Conservation (phyloP, 2,113 vertebrate species). For the Chitala chitala region DNA sequence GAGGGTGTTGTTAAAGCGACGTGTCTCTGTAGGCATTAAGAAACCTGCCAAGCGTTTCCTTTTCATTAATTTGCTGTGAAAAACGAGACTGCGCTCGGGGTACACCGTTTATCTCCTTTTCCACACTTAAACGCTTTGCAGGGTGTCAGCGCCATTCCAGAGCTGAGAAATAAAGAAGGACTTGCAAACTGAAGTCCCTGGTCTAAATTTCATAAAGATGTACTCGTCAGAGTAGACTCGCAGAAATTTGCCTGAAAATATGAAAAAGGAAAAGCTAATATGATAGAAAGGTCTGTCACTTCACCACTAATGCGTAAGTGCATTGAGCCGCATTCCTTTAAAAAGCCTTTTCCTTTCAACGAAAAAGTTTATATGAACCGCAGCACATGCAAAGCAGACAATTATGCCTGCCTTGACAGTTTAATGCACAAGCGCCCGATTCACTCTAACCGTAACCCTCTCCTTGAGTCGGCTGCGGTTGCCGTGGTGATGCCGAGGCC, state of each 20-base stretch:
- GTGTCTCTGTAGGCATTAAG: background rate
- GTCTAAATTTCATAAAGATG: background rate
- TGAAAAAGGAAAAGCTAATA: background rate
- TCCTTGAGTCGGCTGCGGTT: background rate
- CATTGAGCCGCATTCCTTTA: background rate
- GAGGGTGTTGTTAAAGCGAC: background rate
- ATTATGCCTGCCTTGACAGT: background rate
- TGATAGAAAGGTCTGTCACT: background rate
- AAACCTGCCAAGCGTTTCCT: background rate
- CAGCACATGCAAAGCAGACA: background rate
- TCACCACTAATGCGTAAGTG: background rate
- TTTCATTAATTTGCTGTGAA: slow-evolving; percentile 6
- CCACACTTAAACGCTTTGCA: slow-evolving; percentile 6
- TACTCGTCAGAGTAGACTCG: background rate
- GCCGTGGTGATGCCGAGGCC: background rate
- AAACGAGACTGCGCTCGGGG: background rate
- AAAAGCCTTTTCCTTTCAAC: background rate
- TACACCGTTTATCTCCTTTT: background rate
- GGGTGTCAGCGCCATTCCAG: background rate
- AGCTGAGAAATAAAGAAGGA: background rate
- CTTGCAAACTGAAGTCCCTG: background rate
- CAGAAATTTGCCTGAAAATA: background rate
- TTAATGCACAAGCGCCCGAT: no score
- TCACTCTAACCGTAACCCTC: background rate
- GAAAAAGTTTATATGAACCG: background rate